A percentile compares a stretch with the other conserved stretches of the same genome.
phyloP scores from a whole-genome alignment of 2,888 invertebrate genomes.

The Oxyscelio sp. region DNA sequence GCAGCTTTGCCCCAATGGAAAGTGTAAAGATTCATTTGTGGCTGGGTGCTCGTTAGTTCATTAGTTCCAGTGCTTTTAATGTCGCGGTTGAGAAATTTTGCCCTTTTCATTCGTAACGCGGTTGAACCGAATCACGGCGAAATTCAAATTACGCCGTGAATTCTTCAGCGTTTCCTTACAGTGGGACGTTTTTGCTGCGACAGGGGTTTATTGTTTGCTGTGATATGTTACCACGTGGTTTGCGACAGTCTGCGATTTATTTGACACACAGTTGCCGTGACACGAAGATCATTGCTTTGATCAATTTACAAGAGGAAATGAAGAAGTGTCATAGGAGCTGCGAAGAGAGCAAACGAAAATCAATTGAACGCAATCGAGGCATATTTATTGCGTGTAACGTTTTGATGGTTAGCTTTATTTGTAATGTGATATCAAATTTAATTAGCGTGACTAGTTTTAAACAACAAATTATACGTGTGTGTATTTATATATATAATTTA shows the following conservation, averaged over 20 bases:
- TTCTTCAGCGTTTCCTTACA: conserved; percentile 42
- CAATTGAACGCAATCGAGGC: too few relatives aligned
- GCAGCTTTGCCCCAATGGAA: conserved; percentile 12
- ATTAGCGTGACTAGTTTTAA: too few relatives aligned
- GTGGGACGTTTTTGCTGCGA: conserved; percentile 24
- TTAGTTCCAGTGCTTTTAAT: conserved; percentile 67
- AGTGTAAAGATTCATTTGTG: conserved; percentile 64
- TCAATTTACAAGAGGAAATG: too few relatives aligned
- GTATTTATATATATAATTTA: too few relatives aligned
- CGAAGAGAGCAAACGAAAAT: too few relatives aligned
- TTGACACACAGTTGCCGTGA: too few relatives aligned
- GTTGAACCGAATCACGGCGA: conserved; percentile 15
- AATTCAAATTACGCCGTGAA: conserved; percentile 53
- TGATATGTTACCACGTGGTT: conserved; percentile 17
- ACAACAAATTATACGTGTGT: too few relatives aligned
- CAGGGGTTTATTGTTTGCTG: conserved; percentile 8
- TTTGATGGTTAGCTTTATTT: too few relatives aligned
- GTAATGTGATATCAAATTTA: too few relatives aligned
- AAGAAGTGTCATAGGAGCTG: too few relatives aligned
- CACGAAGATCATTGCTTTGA: too few relatives aligned
- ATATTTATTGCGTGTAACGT: too few relatives aligned
- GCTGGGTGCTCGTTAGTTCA: conserved; percentile 60
- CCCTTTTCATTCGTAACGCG: conserved; percentile 41
- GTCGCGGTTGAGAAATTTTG: conserved; percentile 54
- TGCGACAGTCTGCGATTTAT: neutral